Evolutionary conservation across 1,140 invertebrate species (phyloP), one percentile per base, ranked within the genome.

Genomic region (Archegozetes longisetosus): DNA sequence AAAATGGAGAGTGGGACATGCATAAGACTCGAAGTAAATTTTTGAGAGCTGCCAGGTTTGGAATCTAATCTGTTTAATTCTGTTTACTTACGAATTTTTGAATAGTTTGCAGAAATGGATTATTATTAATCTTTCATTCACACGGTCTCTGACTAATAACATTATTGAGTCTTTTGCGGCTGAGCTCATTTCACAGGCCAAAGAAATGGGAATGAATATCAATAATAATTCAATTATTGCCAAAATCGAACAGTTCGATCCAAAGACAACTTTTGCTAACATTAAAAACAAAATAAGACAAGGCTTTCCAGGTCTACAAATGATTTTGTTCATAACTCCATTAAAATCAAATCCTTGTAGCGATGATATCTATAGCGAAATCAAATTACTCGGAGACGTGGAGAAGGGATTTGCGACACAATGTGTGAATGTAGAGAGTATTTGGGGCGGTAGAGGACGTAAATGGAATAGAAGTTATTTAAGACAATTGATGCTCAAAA

Each of bases 401-500:
- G 68, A 75, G 2, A 71, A 84, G 48, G 85, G 85, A 3, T 74
- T 88, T 48, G 68, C 88, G 14, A 91, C 88, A 0, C 87, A 91
- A 65, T 91, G 88, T 67, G 73, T 93, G 12, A 85, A 83, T 46
- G 67, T 68, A 72, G 25, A 64, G 55, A 53, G 89, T 81, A 12
- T 66, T 78, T 52, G 24, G 47, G 12, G 22, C 25, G 1, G 24
- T 6, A 28, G 40, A 20, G 23, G 50, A 28, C 1, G 48, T 62
- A 55, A 64, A 2, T 75, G 62, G 67, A 64, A 2, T 75, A 62
- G 67, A 23, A 62, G 78, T 0, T 79, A 79, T 0, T 68, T 78
- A n/a, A 65, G 70, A 0, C 92, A 93, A 68, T 82, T 93, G 62
- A 69, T 90, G n/a, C 69, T 88, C 0, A 93, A 94, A 76, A 79